These are phyloP conservation scores for Augochlorella aurata DNA, from an alignment of 2,888 invertebrate genomes.

Conservation along the genomic window DNA sequence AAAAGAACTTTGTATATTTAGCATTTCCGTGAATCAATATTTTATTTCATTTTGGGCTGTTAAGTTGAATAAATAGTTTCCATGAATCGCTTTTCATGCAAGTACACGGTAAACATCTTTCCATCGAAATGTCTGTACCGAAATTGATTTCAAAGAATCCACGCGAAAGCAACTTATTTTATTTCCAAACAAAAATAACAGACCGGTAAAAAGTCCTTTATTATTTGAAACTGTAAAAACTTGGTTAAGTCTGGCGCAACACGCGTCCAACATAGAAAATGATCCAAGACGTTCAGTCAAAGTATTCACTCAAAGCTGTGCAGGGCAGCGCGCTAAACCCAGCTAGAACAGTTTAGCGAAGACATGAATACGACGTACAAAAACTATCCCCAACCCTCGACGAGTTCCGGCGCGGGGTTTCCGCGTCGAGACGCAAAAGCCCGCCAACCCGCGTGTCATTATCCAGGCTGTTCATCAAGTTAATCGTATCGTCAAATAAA, in stretches of 20 bases:
- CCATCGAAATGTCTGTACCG: too few species aligned
- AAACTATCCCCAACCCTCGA: background rate
- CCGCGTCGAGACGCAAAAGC: background rate
- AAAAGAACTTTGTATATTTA: too few species aligned
- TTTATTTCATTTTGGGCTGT: too few species aligned
- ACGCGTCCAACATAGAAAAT: background rate
- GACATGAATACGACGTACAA: constrained; percentile 3
- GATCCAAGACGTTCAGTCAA: background rate
- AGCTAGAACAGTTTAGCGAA: background rate
- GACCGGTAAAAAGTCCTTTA: too few species aligned
- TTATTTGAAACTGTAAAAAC: background rate
- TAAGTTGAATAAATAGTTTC: too few species aligned
- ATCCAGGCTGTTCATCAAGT: constrained; percentile 7
- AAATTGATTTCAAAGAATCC: too few species aligned
- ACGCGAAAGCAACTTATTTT: too few species aligned
- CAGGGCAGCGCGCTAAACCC: background rate
- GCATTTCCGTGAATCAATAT: too few species aligned
- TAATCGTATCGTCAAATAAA: constrained; percentile 38
- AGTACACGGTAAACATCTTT: too few species aligned
- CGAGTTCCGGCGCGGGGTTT: background rate
- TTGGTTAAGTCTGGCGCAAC: background rate
- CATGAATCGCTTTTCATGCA: too few species aligned
- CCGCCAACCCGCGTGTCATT: background rate
- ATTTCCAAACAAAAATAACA: too few species aligned
- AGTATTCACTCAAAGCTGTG: background rate